A percentile compares a stretch with the other conserved stretches of the same genome.
phyloP scores from a whole-genome alignment of 2,888 invertebrate species.

The Chymomyza amoena region DNA sequence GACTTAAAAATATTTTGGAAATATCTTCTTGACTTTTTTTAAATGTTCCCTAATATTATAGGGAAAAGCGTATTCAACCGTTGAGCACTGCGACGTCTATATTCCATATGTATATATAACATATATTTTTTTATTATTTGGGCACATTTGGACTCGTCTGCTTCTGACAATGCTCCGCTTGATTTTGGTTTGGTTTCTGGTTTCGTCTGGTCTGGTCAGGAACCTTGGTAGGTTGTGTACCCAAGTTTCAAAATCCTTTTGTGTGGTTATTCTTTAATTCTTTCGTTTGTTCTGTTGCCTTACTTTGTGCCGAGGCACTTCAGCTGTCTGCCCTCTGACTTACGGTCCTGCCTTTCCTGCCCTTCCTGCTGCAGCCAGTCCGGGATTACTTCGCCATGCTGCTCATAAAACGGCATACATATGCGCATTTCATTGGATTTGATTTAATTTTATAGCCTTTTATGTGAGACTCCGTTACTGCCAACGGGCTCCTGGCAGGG shows the following conservation, averaged over 20 bases:
- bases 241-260: constrained; percentile 27
- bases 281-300: constrained; percentile 36
- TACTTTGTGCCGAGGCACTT: constrained; percentile 3
- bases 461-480: constrained; percentile 37
- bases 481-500: constrained; percentile 18
- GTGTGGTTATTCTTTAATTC: constrained; percentile 57
- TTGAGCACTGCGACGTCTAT: too few species aligned
- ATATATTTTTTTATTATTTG: too few species aligned
- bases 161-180: too few species aligned
- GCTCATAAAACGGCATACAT: constrained; percentile 60
- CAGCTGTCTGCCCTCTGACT: constrained; percentile 16
- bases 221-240: background rate
- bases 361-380: too few species aligned
- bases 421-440: constrained; percentile 71
- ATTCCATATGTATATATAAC: too few species aligned
- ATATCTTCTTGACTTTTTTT: too few species aligned
- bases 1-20: too few species aligned
- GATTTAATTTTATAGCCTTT: constrained; percentile 61
- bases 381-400: constrained; percentile 23
- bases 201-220: too few species aligned
- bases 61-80: too few species aligned
- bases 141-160: too few species aligned
- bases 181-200: too few species aligned
- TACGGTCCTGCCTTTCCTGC: background rate
- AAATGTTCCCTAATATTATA: too few species aligned